A percentile compares a stretch with the other conserved stretches of the same genome.
phyloP scores from a whole-genome alignment of 37 sponge, comb jelly and placozoan genomes.

The Cladorhizidae sp. region DNA sequence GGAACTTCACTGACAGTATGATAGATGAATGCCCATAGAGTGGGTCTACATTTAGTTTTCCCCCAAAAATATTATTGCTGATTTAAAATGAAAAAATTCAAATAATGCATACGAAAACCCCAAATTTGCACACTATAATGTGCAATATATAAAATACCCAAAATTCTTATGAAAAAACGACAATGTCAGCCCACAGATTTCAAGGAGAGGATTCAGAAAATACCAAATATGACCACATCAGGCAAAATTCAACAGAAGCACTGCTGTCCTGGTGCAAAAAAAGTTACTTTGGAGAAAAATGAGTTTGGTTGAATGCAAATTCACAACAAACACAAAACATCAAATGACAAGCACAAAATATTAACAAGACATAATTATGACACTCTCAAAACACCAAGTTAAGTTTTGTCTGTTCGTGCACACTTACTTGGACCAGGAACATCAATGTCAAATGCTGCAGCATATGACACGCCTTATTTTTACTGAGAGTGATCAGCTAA shows the following conservation, averaged over 20 bases:
- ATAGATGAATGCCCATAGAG: too few species aligned
- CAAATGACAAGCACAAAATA: too few species aligned
- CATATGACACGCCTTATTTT: conserved; percentile 5
- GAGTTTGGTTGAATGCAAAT: too few species aligned
- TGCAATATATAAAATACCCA: too few species aligned
- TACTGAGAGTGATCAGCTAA: not conserved
- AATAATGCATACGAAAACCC: too few species aligned
- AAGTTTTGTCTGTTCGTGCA: not conserved
- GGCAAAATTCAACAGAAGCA: not conserved
- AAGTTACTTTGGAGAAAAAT: not conserved
- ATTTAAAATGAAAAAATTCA: too few species aligned
- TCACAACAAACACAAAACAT: not conserved
- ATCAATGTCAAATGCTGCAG: conserved; percentile 5
- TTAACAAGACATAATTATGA: too few species aligned
- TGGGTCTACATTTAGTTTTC: too few species aligned
- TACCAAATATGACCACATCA: not conserved
- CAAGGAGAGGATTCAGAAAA: not conserved
- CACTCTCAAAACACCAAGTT: too few species aligned
- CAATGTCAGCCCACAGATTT: not conserved
- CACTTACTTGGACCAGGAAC: not conserved
- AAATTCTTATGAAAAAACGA: not conserved
- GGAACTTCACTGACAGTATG: too few species aligned
- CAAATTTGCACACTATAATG: too few species aligned
- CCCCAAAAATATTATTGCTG: too few species aligned
- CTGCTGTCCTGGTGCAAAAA: not conserved